Conservation (phyloP, 2,797 vertebrate species). For the Gymnodraco acuticeps region DNA sequence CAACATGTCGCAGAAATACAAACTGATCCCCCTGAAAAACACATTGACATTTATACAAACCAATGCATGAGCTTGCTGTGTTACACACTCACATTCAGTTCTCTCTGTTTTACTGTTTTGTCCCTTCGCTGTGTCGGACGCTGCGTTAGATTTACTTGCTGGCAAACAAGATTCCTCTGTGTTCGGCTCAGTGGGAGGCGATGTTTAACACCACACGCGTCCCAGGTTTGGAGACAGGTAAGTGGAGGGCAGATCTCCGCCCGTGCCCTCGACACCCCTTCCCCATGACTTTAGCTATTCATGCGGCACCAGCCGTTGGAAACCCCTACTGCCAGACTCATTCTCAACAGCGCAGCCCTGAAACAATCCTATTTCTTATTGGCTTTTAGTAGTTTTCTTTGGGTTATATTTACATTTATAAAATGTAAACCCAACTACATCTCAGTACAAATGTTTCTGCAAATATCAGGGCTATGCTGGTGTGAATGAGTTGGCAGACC, state of each 20-base stretch:
- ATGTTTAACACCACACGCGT: conserved; percentile 97
- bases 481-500: conserved; percentile 54
- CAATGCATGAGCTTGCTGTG: conserved; percentile 64
- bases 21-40: neutral
- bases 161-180: conserved; percentile 95
- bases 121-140: conserved; percentile 75
- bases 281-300: conserved; percentile 37
- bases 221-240: conserved; percentile 95
- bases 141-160: conserved; percentile 91
- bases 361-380: conserved; percentile 3
- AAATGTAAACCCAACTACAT: neutral
- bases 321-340: conserved; percentile 67
- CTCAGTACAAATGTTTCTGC: neutral
- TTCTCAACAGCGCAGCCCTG: conserved; percentile 67
- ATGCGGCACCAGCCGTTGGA: conserved; percentile 51
- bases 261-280: conserved; percentile 58
- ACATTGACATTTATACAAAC: conserved; percentile 32
- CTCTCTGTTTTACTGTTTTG: conserved; percentile 84
- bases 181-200: conserved; percentile 98
- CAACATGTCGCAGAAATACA: conserved; percentile 25
- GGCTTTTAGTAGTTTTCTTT: neutral
- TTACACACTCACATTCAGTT: conserved; percentile 69
- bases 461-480: conserved; percentile 62
- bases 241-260: conserved; percentile 75
- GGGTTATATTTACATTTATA: neutral